These are phyloP conservation scores for Meta bourneti DNA, from an alignment of 2,888 invertebrate genomes.

Conservation along the genomic window DNA sequence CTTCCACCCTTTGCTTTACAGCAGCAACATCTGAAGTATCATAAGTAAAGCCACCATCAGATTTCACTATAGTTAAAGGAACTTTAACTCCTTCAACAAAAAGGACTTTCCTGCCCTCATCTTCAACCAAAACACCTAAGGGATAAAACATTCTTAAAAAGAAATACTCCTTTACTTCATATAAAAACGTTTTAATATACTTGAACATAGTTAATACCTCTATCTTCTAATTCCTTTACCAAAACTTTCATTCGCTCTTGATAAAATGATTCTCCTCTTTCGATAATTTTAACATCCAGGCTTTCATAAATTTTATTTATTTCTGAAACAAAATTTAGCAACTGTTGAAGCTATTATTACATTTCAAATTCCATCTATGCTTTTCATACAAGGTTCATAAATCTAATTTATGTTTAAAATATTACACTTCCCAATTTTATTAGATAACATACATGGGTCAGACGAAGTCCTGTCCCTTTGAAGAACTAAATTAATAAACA, in stretches of 20 bases:
- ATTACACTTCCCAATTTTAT: too few relatives aligned
- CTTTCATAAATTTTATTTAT: slow-evolving; percentile 94
- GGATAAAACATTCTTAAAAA: not conserved
- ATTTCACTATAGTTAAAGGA: slow-evolving; percentile 96
- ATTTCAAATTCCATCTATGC: too few relatives aligned
- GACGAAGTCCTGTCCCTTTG: too few relatives aligned
- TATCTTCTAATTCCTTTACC: slow-evolving; percentile 87
- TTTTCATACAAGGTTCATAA: too few relatives aligned
- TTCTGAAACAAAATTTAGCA: slow-evolving; percentile 83
- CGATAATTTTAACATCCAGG: slow-evolving; percentile 87
- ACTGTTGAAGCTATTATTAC: not conserved
- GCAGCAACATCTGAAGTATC: slow-evolving; percentile 99
- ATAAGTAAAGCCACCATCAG: slow-evolving; percentile 97
- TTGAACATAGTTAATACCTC: slow-evolving; percentile 81
- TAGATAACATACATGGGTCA: too few relatives aligned
- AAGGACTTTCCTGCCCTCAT: slow-evolving; percentile 85
- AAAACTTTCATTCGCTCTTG: slow-evolving; percentile 92
- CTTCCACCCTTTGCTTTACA: slow-evolving; percentile 85
- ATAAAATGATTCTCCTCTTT: slow-evolving; percentile 98
- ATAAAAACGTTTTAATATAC: not conserved
- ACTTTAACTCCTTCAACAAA: slow-evolving; percentile 82
- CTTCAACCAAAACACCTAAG: slow-evolving; percentile 82
- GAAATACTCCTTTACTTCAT: not conserved
- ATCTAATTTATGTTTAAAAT: too few relatives aligned
- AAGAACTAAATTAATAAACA: too few relatives aligned